phyloP scores from a whole-genome alignment of 1,140 invertebrate genomes.

The Helicoverpa armigera region DNA sequence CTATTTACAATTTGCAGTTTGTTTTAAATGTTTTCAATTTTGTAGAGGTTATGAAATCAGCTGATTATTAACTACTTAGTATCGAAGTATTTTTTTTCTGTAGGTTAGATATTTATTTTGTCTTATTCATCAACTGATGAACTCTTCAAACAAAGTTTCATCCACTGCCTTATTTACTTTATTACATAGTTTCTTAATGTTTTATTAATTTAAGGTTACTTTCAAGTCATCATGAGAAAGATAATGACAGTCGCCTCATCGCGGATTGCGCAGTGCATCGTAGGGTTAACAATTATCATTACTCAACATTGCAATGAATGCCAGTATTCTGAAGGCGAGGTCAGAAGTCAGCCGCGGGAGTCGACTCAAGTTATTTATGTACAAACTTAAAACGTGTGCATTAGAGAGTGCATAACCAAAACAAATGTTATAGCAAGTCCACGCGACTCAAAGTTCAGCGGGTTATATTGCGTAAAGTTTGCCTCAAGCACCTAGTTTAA shows the following conservation, averaged over 20 bases:
- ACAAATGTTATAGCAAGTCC: slow-evolving; percentile 34
- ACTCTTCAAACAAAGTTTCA: no score
- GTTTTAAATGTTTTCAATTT: not conserved
- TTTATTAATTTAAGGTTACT: not conserved
- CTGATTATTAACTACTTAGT: not conserved
- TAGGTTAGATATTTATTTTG: not conserved
- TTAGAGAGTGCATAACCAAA: slow-evolving; percentile 48
- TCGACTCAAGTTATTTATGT: slow-evolving; percentile 49
- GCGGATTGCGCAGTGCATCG: slow-evolving; percentile 20
- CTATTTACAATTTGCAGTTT: slow-evolving; percentile 8
- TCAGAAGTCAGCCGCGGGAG: slow-evolving; percentile 46
- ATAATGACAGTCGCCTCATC: not conserved
- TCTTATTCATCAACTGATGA: not conserved
- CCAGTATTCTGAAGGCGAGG: slow-evolving; percentile 26
- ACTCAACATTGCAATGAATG: slow-evolving; percentile 24
- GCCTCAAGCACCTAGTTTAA: slow-evolving; percentile 14
- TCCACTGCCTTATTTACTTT: not conserved
- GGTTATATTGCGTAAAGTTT: slow-evolving; percentile 42
- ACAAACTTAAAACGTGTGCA: slow-evolving; percentile 48
- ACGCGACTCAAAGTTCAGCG: slow-evolving; percentile 35
- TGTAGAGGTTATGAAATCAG: not conserved
- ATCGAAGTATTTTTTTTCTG: not conserved
- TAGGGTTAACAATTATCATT: slow-evolving; percentile 34
- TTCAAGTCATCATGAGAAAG: not conserved
- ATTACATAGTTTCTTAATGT: not conserved